These are phyloP conservation scores for Argentina silus DNA, from an alignment of 2,797 vertebrate species.

Conservation along the genomic window DNA sequence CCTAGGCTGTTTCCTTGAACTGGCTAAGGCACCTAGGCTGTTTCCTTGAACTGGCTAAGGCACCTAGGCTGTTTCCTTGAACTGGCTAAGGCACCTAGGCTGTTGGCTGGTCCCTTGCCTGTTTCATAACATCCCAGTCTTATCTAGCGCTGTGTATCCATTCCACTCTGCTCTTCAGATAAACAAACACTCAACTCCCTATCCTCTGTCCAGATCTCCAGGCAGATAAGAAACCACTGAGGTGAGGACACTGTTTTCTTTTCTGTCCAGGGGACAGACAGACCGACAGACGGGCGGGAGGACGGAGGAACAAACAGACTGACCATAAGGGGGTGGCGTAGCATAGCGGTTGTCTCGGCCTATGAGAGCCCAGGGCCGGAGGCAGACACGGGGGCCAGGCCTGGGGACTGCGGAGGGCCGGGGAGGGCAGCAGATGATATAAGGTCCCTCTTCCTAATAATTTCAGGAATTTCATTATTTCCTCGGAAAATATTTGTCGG, in stretches of 20 bases:
- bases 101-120: not conserved
- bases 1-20: not conserved
- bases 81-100: too few species aligned
- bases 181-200: not conserved
- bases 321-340: slow-evolving; percentile 1
- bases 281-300: too few species aligned
- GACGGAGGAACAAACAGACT: not conserved
- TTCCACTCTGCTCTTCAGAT: too few species aligned
- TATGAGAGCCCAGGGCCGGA: not conserved
- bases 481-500: slow-evolving; percentile 79
- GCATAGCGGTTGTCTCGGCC: not conserved
- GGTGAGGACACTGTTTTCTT: not conserved
- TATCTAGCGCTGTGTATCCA: too few species aligned
- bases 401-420: slow-evolving; percentile 19
- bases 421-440: slow-evolving; percentile 62
- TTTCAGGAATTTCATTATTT: slow-evolving; percentile 83
- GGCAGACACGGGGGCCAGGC: slow-evolving; percentile 36
- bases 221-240: not conserved
- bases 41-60: not conserved
- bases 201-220: not conserved
- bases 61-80: too few species aligned
- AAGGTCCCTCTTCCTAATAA: slow-evolving; percentile 73
- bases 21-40: too few species aligned
- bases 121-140: not conserved
- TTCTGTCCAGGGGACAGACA: not conserved